These are phyloP conservation scores for Steinernema feltiae DNA, from an alignment of 1,140 invertebrate species.

Conservation along the genomic window DNA sequence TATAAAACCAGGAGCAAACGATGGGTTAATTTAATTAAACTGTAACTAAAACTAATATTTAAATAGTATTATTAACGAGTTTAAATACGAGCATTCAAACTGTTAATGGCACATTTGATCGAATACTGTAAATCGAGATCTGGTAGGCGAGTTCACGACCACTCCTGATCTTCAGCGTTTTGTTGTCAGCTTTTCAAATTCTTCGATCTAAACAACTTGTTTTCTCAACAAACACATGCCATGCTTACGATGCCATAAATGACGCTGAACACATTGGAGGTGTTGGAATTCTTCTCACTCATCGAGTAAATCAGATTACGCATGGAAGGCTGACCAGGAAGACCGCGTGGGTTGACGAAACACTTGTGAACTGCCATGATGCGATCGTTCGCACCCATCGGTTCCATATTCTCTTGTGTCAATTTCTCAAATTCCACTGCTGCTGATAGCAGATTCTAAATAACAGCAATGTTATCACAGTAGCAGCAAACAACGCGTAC, in stretches of 20 bases:
- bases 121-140: slow-evolving; percentile 31
- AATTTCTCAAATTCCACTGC: neutral
- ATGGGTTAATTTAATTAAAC: too few relatives aligned
- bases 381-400: neutral
- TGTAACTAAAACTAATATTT: too few relatives aligned
- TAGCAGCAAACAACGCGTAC: too few relatives aligned
- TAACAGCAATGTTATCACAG: neutral
- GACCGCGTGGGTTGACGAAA: slow-evolving; percentile 45
- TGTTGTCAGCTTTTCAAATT: too few relatives aligned
- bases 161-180: too few relatives aligned
- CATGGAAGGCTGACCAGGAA: slow-evolving; percentile 14
- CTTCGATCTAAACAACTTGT: too few relatives aligned
- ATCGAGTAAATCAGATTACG: slow-evolving; percentile 49
- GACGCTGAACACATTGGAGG: too few relatives aligned
- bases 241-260: too few relatives aligned
- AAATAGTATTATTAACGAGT: too few relatives aligned
- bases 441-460: neutral
- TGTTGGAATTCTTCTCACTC: slow-evolving; percentile 28
- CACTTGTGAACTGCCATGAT: slow-evolving; percentile 39
- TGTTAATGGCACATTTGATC: slow-evolving; percentile 29
- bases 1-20: too few relatives aligned
- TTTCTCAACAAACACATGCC: too few relatives aligned
- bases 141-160: slow-evolving; percentile 23
- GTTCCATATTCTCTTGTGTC: neutral
- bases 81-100: slow-evolving; percentile 20